Conservation (phyloP, 1,140 invertebrate species). For the Ceratina australensis region DNA sequence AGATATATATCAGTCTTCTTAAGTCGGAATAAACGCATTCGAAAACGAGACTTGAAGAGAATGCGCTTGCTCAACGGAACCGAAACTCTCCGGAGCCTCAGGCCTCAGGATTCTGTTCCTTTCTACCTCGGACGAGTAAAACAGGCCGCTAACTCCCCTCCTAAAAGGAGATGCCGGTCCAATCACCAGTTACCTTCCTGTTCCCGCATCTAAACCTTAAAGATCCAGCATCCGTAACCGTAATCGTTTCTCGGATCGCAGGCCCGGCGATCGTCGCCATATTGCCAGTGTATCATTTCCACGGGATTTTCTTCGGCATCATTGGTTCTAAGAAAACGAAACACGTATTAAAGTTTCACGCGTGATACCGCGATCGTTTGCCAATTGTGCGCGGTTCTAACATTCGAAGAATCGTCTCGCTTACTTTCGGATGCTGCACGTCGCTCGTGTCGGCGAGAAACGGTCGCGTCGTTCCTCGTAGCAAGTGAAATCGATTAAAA, state of each 20-base stretch:
- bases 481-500: background rate
- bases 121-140: slow-evolving; percentile 39
- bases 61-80: background rate
- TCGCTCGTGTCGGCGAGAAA: background rate
- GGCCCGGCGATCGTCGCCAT: slow-evolving; percentile 53
- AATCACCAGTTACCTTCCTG: slow-evolving; percentile 41
- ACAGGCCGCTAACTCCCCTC: slow-evolving; percentile 33
- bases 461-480: background rate
- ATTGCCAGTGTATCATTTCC: slow-evolving; percentile 61
- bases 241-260: slow-evolving; percentile 39
- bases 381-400: background rate
- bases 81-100: background rate
- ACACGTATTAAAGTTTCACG: too few relatives aligned
- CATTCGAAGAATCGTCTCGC: background rate
- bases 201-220: slow-evolving; percentile 58
- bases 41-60: background rate
- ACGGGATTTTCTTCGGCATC: background rate
- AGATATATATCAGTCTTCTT: background rate
- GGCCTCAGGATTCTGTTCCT: background rate
- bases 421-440: background rate
- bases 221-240: slow-evolving; percentile 49
- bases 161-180: slow-evolving; percentile 25
- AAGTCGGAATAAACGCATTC: background rate
- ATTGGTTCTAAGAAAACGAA: background rate
- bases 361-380: background rate